These are phyloP conservation scores for Cepphus grylle DNA, from an alignment of 2,113 vertebrate genomes.

Conservation along the genomic window DNA sequence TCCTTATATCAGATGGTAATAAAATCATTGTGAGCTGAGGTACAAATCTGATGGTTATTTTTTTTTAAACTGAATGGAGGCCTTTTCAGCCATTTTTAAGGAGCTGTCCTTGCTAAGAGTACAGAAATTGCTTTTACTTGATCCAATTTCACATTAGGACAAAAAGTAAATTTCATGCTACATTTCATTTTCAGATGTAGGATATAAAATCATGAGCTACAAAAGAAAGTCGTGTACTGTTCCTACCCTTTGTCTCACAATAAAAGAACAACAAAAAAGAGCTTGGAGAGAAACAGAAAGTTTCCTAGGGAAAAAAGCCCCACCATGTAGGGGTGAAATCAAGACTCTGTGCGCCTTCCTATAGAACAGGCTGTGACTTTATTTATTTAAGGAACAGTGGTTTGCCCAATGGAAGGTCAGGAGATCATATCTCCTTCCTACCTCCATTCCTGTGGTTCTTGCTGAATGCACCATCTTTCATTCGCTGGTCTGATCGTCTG, in stretches of 20 bases:
- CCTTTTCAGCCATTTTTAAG: background rate
- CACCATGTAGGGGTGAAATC: background rate
- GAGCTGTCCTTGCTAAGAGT: background rate
- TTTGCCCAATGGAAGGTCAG: background rate
- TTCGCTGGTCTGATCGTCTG: background rate
- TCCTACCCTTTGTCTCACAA: background rate
- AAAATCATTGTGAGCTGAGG: background rate
- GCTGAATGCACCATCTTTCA: background rate
- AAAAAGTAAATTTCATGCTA: slow-evolving; percentile 45
- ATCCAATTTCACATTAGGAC: slow-evolving; percentile 41
- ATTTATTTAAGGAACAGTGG: background rate
- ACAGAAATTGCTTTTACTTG: slow-evolving; percentile 19
- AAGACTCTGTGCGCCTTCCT: background rate
- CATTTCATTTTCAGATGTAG: slow-evolving; percentile 28
- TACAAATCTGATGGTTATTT: slow-evolving; percentile 12
- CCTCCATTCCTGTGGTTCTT: fast-evolving
- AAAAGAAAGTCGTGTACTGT: background rate
- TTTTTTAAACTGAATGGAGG: background rate
- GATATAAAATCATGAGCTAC: slow-evolving; percentile 8
- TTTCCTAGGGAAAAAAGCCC: background rate
- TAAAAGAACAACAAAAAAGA: background rate
- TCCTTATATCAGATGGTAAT: slow-evolving; percentile 17
- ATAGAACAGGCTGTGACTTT: background rate
- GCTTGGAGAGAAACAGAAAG: background rate
- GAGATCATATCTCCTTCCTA: background rate